Conservation (phyloP, 2,888 invertebrate species). For the Bibio marci region DNA sequence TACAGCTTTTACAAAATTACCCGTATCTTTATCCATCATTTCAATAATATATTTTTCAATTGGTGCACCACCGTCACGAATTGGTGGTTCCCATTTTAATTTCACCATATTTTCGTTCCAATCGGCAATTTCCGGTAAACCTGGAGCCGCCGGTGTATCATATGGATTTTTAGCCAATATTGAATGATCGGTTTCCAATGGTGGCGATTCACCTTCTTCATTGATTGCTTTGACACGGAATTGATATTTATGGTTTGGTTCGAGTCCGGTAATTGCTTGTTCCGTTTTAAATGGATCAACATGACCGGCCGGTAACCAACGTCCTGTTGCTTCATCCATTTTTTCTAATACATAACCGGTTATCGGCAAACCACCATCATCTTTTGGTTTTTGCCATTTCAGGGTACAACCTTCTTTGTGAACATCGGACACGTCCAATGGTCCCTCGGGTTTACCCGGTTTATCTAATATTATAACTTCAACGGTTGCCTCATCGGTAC, state of each 20-base stretch:
- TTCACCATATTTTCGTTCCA: constrained; percentile 84
- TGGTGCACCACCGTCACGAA: constrained; percentile 82
- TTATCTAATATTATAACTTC: constrained; percentile 72
- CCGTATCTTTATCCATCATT: constrained; percentile 75
- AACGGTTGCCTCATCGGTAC: constrained; percentile 83
- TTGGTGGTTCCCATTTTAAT: constrained; percentile 79
- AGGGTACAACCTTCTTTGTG: constrained; percentile 88
- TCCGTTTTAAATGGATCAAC: constrained; percentile 68
- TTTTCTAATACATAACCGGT: constrained; percentile 87
- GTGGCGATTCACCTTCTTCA: constrained; percentile 93
- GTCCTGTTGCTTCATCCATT: constrained; percentile 74
- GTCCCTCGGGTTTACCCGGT: constrained; percentile 49
- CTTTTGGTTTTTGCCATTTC: constrained; percentile 88
- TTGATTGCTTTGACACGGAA: constrained; percentile 96
- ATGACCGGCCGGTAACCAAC: constrained; percentile 76
- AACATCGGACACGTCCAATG: constrained; percentile 75
- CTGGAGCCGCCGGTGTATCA: constrained; percentile 74
- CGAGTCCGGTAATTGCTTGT: constrained; percentile 66
- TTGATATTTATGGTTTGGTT: constrained; percentile 90
- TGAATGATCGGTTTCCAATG: constrained; percentile 73
- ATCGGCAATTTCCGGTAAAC: constrained; percentile 78
- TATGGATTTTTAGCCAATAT: constrained; percentile 95
- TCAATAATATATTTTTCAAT: constrained; percentile 88
- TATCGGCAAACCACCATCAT: constrained; percentile 87
- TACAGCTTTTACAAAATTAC: constrained; percentile 67